A percentile compares a stretch with the other conserved stretches of the same genome.
phyloP scores from a whole-genome alignment of 30 jellyfish, hydroid and myxozoan genomes.

The Aurelia aurita region DNA sequence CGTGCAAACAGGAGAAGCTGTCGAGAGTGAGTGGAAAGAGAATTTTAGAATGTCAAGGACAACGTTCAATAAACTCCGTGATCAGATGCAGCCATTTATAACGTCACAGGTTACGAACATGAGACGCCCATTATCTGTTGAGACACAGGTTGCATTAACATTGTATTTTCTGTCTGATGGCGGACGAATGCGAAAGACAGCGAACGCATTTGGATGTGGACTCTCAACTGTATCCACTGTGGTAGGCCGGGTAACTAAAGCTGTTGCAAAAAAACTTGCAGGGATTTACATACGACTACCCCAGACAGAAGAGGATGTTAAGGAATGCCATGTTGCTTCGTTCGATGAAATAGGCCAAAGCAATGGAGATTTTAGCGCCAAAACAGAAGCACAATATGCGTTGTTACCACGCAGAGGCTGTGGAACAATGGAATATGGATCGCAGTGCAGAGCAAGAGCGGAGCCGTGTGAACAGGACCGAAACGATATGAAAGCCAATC shows the following conservation, averaged over 20 bases:
- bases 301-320: constrained; percentile 16
- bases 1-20: too few species aligned
- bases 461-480: too few species aligned
- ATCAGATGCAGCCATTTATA: constrained; percentile 7
- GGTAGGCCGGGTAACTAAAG: constrained; percentile 6
- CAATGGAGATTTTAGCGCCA: too few species aligned
- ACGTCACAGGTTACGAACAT: constrained; percentile 14
- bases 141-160: constrained; percentile 52
- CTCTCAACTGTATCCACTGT: constrained; percentile 9
- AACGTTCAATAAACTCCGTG: constrained; percentile 4
- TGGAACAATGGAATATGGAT: too few species aligned
- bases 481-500: too few species aligned
- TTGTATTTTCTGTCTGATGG: constrained; percentile 57
- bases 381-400: too few species aligned
- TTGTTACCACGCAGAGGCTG: too few species aligned
- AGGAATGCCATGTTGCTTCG: too few species aligned
- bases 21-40: constrained; percentile 59
- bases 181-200: constrained; percentile 67
- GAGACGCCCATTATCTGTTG: constrained; percentile 48
- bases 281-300: constrained; percentile 2
- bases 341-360: too few species aligned
- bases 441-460: too few species aligned
- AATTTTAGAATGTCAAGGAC: constrained; percentile 34
- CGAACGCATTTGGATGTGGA: constrained; percentile 41
- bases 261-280: constrained; percentile 6